Evolutionary conservation across 53 echinoderm and acorn worm genomes (phyloP).

Genomic region (Antedon mediterranea): DNA sequence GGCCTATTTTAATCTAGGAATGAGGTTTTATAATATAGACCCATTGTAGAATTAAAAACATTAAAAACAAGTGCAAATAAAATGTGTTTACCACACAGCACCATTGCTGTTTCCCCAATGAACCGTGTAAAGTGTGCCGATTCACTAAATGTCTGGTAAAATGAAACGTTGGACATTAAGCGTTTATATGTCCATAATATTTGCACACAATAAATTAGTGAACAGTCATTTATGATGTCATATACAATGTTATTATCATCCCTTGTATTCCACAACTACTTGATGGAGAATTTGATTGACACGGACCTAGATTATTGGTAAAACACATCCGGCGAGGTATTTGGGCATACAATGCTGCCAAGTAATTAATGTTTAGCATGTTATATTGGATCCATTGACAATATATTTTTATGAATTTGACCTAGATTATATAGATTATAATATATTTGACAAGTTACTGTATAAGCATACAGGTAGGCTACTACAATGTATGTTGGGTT

Average conservation of each 20-base stretch:
- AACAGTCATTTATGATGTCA: neutral
- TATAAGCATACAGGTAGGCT: no score
- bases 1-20: no score
- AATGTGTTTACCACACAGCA: neutral
- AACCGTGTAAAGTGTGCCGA: neutral
- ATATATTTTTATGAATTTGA: no score
- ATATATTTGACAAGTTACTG: no score
- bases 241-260: neutral
- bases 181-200: neutral
- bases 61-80: neutral
- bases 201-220: slow-evolving; percentile 1
- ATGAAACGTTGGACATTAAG: neutral
- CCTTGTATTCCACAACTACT: neutral
- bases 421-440: no score
- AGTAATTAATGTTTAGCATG: no score
- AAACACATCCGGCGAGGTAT: no score
- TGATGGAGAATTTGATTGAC: neutral
- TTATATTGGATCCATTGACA: no score
- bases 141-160: neutral
- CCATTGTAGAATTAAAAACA: neutral
- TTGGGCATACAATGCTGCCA: no score
- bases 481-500: no score
- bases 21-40: no score
- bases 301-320: neutral
- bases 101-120: neutral